phyloP scores from a whole-genome alignment of 2,888 invertebrate species.

The Keiferia lycopersicella region DNA sequence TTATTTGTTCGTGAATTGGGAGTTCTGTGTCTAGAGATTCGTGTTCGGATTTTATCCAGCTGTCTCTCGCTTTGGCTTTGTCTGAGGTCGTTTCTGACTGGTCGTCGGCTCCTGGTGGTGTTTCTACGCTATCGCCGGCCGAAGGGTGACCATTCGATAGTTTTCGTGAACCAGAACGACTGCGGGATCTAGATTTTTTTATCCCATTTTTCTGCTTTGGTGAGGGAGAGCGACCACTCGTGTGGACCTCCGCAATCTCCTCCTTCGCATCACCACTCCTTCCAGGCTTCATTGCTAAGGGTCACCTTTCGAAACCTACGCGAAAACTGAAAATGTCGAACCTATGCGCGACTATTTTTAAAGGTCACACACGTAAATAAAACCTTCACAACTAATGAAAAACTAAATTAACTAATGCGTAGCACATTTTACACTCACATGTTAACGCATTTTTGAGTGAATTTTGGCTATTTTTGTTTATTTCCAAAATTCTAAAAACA shows the following conservation, averaged over 20 bases:
- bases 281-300: constrained; percentile 66
- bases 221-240: constrained; percentile 66
- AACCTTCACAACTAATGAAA: constrained; percentile 18
- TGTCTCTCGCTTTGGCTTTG: constrained; percentile 65
- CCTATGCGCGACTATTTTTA: background rate
- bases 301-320: constrained; percentile 37
- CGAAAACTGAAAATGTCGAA: constrained; percentile 30
- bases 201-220: constrained; percentile 58
- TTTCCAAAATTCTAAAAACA: constrained; percentile 39
- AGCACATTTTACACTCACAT: background rate
- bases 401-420: constrained; percentile 16
- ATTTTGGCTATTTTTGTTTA: constrained; percentile 30
- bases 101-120: constrained; percentile 42
- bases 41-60: constrained; percentile 75
- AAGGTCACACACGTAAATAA: constrained; percentile 14
- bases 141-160: constrained; percentile 66
- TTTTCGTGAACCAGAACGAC: constrained; percentile 64
- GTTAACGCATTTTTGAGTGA: constrained; percentile 34
- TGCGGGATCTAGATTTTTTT: constrained; percentile 53
- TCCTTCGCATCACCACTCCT: constrained; percentile 64
- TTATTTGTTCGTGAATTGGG: constrained; percentile 81
- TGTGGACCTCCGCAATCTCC: constrained; percentile 73
- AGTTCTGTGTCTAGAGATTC: constrained; percentile 81
- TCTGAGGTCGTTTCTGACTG: constrained; percentile 42
- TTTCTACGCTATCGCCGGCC: constrained; percentile 41